Evolutionary conservation across 2,113 vertebrate species (phyloP).

Genomic region (Lophochroa leadbeateri): DNA sequence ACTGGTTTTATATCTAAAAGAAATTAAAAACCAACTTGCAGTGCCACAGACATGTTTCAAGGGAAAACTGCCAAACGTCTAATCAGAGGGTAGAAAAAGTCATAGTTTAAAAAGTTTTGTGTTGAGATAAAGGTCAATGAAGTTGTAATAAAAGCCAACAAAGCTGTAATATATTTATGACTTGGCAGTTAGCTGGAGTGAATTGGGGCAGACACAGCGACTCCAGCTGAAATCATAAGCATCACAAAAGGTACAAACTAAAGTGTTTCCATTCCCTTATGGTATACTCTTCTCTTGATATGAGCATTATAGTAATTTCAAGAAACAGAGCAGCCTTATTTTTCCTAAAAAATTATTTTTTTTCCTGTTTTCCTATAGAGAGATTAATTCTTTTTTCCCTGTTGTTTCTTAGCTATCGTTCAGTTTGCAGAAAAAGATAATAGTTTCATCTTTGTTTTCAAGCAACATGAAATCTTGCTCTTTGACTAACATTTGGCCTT

Average conservation of each 20-base stretch:
- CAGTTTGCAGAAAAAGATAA: background rate
- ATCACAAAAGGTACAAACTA: background rate
- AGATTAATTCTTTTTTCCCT: background rate
- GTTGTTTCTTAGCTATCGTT: background rate
- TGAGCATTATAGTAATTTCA: background rate
- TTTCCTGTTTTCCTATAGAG: background rate
- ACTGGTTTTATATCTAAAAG: background rate
- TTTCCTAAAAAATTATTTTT: background rate
- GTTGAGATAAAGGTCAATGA: slow-evolving; percentile 35
- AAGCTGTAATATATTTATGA: slow-evolving; percentile 11
- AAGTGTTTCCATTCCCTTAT: background rate
- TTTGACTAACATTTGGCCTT: slow-evolving; percentile 60
- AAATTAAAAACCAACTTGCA: slow-evolving; percentile 15
- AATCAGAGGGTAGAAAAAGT: slow-evolving; percentile 7
- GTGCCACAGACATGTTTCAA: background rate
- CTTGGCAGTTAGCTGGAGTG: background rate
- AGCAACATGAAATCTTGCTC: background rate
- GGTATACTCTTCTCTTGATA: background rate
- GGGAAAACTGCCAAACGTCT: slow-evolving; percentile 1
- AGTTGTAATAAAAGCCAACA: slow-evolving; percentile 10
- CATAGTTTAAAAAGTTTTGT: background rate
- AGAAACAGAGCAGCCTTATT: background rate
- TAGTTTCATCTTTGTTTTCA: background rate
- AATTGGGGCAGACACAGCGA: background rate
- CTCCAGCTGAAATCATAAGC: background rate